phyloP scores from a whole-genome alignment of 2,888 invertebrate species.

The Xestia rhomboidea region DNA sequence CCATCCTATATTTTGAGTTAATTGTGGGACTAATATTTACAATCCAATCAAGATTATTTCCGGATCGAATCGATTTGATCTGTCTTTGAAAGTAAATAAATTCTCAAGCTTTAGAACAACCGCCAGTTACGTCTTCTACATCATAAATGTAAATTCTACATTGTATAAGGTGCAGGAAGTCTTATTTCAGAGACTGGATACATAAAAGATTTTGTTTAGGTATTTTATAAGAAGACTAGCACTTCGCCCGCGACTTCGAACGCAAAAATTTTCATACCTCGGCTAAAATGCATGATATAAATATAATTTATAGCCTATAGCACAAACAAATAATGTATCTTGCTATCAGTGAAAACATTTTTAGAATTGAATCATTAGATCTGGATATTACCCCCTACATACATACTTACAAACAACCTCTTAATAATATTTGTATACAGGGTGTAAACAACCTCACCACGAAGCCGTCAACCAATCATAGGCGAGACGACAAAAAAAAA shows the following conservation, averaged over 20 bases:
- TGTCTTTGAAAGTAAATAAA: constrained; percentile 55
- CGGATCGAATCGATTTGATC: constrained; percentile 57
- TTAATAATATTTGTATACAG: no score
- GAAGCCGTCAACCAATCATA: no score
- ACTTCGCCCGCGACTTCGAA: not conserved
- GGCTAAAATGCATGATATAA: no score
- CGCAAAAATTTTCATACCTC: no score
- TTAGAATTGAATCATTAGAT: no score
- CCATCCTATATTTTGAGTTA: constrained; percentile 42
- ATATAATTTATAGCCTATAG: no score
- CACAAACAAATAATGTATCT: no score
- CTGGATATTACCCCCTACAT: no score
- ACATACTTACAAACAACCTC: no score
- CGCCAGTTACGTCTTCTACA: constrained; percentile 42
- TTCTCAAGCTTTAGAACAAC: constrained; percentile 45
- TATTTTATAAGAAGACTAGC: not conserved
- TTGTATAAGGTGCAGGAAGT: constrained; percentile 37
- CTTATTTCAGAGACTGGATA: not conserved
- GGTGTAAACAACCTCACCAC: no score
- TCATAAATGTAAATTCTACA: constrained; percentile 42
- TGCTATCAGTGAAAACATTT: no score
- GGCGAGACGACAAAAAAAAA: no score
- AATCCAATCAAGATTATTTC: constrained; percentile 53
- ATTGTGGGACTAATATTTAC: constrained; percentile 60
- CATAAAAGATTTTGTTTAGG: constrained; percentile 26